Percentiles rank a stretch among this genome's conserved stretches.
These are phyloP conservation scores for Heliothis subflexa DNA, from an alignment of 1,140 invertebrate genomes.

Conservation along the genomic window DNA sequence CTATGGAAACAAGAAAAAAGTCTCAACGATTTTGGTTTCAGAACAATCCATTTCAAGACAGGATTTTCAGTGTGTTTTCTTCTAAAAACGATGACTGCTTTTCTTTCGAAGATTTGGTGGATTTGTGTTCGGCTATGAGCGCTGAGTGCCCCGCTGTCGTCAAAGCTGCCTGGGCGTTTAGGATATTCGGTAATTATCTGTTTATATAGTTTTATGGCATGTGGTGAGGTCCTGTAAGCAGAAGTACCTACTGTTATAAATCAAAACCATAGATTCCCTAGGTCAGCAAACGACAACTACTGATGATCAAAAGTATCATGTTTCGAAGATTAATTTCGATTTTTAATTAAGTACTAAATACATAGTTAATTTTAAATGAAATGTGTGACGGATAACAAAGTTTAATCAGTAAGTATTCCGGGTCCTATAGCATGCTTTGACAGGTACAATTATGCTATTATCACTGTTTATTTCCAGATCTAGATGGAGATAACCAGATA, in stretches of 20 bases:
- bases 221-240: not conserved
- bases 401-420: too few relatives aligned
- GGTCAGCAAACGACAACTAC: too few relatives aligned
- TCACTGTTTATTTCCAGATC: conserved; percentile 75
- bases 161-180: conserved; percentile 92
- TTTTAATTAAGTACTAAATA: too few relatives aligned
- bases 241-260: not conserved
- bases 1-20: not conserved
- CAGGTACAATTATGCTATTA: too few relatives aligned
- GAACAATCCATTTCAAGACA: conserved; percentile 91
- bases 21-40: conserved; percentile 71
- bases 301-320: too few relatives aligned
- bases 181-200: conserved; percentile 89
- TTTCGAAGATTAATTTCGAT: too few relatives aligned
- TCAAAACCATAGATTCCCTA: too few relatives aligned
- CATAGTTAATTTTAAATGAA: too few relatives aligned
- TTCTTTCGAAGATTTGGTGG: conserved; percentile 92
- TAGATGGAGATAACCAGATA: conserved; percentile 88
- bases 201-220: not conserved
- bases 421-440: too few relatives aligned
- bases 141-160: conserved; percentile 89
- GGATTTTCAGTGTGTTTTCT: conserved; percentile 91
- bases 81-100: conserved; percentile 88
- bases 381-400: too few relatives aligned
- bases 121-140: conserved; percentile 91